Evolutionary conservation across 2,113 vertebrate species (phyloP).

Genomic region (Cebus imitator): DNA sequence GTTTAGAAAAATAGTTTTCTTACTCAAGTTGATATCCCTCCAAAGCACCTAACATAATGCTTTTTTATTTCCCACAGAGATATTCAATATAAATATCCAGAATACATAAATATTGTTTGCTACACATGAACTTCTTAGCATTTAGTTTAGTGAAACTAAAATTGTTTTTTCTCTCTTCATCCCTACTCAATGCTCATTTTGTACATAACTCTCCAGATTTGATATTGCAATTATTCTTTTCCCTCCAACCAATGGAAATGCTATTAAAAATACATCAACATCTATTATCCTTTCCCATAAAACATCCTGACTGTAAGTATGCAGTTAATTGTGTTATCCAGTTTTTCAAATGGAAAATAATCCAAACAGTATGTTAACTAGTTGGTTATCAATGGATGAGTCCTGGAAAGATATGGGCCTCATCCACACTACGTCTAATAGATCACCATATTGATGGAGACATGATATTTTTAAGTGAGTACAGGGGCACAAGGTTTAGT

Average conservation of each 20-base stretch:
- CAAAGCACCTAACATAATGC: background rate
- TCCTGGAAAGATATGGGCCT: background rate
- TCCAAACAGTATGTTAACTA: background rate
- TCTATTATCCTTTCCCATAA: background rate
- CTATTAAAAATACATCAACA: background rate
- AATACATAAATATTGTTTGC: background rate
- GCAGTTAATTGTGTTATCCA: background rate
- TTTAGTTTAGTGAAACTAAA: slow-evolving; percentile 35
- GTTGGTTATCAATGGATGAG: background rate
- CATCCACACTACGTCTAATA: background rate
- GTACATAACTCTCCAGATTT: background rate
- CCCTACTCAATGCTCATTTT: background rate
- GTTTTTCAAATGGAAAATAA: background rate
- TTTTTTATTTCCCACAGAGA: background rate
- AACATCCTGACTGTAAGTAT: background rate
- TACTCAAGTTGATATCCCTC: background rate
- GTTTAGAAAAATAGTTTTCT: background rate
- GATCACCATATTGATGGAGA: background rate
- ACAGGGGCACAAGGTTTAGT: background rate
- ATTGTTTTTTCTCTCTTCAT: background rate
- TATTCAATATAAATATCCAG: slow-evolving; percentile 13
- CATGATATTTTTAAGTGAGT: background rate
- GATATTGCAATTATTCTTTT: background rate
- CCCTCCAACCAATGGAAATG: background rate
- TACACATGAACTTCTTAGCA: background rate